A percentile compares a stretch with the other conserved stretches of the same genome.
Conservation (phyloP, 2,113 vertebrate genomes). For the Trogon melanurus region DNA sequence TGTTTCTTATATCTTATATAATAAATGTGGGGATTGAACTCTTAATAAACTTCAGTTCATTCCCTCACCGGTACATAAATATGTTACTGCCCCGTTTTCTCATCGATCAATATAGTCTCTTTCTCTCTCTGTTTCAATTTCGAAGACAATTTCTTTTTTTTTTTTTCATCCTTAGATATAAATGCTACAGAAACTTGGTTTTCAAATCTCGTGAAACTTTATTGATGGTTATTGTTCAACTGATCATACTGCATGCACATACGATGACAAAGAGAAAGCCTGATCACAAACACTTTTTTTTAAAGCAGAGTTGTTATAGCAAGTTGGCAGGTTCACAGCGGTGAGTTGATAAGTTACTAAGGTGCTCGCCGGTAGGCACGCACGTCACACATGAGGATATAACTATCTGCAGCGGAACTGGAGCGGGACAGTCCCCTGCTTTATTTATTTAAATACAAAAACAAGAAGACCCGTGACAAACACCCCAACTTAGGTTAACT, state of each 20-base stretch:
- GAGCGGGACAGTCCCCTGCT: conserved; percentile 72
- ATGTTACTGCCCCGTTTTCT: conserved; percentile 16
- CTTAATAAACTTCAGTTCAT: conserved; percentile 39
- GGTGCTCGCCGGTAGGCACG: conserved; percentile 75
- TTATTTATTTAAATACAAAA: conserved; percentile 89
- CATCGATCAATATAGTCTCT: conserved; percentile 23
- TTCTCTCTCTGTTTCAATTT: conserved; percentile 52
- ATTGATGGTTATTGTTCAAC: conserved; percentile 97
- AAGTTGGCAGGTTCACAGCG: conserved; percentile 89
- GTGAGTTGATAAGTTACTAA: conserved; percentile 84
- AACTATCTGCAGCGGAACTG: conserved; percentile 77
- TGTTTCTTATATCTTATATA: background rate
- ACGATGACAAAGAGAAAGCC: conserved; percentile 94
- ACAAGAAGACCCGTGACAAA: conserved; percentile 90
- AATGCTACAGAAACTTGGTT: conserved; percentile 80
- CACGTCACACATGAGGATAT: conserved; percentile 81
- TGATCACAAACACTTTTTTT: conserved; percentile 92
- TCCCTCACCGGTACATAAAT: conserved; percentile 34
- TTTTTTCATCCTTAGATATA: conserved; percentile 71
- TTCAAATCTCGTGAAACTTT: conserved; percentile 94
- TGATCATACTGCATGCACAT: conserved; percentile 96
- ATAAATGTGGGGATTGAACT: conserved; percentile 42
- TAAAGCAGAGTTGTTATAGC: conserved; percentile 95
- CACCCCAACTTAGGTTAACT: conserved; percentile 89
- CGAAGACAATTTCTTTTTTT: conserved; percentile 50